phyloP scores from a whole-genome alignment of 2,113 vertebrate genomes.

The Hyaena hyaena region DNA sequence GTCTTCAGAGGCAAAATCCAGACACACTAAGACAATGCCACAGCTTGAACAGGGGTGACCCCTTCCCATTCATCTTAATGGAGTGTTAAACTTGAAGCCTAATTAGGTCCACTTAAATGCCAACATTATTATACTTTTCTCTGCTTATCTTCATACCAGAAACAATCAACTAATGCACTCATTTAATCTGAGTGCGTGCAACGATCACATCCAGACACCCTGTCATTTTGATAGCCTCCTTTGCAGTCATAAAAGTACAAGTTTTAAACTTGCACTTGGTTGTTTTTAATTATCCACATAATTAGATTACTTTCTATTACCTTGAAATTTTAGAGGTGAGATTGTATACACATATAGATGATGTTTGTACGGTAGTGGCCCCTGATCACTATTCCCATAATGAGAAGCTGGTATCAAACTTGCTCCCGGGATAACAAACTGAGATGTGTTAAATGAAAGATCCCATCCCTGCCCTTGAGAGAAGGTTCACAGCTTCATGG shows the following conservation, averaged over 20 bases:
- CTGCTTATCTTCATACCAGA: conserved; percentile 69
- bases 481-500: conserved; percentile 16
- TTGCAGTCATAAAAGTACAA: conserved; percentile 74
- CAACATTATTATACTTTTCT: conserved; percentile 66
- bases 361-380: conserved; percentile 6
- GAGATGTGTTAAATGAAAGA: conserved; percentile 71
- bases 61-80: conserved; percentile 72
- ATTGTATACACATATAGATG: not conserved
- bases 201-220: conserved; percentile 63
- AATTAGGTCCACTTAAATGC: conserved; percentile 77
- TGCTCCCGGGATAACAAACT: conserved; percentile 54
- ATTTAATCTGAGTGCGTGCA: not conserved
- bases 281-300: conserved; percentile 79
- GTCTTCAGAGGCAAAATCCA: conserved; percentile 72
- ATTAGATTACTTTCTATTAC: conserved; percentile 78
- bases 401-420: conserved; percentile 59
- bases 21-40: conserved; percentile 76
- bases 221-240: conserved; percentile 59
- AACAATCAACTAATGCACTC: conserved; percentile 69
- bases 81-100: conserved; percentile 78
- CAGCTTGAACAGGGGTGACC: conserved; percentile 64
- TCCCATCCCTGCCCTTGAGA: conserved; percentile 52
- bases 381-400: conserved; percentile 1
- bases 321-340: conserved; percentile 74
- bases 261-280: conserved; percentile 78